Base-by-base conservation (phyloP, 2,113 vertebrate genomes). In the Hypomesus transpacificus region DNA sequence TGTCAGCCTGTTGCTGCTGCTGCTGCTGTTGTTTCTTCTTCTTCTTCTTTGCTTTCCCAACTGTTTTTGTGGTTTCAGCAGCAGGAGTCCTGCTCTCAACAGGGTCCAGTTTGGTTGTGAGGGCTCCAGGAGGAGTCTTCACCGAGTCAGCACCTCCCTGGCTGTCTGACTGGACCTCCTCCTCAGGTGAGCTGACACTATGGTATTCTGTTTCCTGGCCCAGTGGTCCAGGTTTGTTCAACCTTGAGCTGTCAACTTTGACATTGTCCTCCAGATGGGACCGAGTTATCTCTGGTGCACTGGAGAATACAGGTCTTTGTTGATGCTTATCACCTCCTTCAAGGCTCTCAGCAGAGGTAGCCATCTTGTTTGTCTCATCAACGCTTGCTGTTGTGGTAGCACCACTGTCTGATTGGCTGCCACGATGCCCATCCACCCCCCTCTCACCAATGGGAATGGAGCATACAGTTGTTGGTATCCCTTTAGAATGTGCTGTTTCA, bases 41-140 rank as follows among this genome's bases (percentile, higher is more conserved):
- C 67, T 74, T 82, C 67, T 74, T 80, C 64, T 24, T 71, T 1
- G 51, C 31, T 71, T 59, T 82, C 6, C 31, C 71, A 14, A 68
- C 1, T 0, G 17, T 46, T 80, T 79, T 46, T 21, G 60, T 68
- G 6, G 20, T 46, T 54, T 66, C 64, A 46, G 66, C 61, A 66
- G 14, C 61, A 1, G 24, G 18, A 17, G 24, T 18, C 4, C 8
- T 53, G 3, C n/a, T 64, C 69, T 34, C 74, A 1, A 14, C 6
- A 46, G 53, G 6, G 3, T 58, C 24, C 24, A 52, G 21, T 66
- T 69, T 63, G 31, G 14, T 50, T 39, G 66, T 16, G 2, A 8
- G 51, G 6, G 34, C 17, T 9, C 62, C 4, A 0, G 50, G 78
- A 77, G 67, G 24, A 8, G n/a, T 2, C 11, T 59, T 70, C 20